Evolutionary conservation across 2,113 vertebrate genomes (phyloP), one percentile per base, ranked within the genome.

Genomic region (Melanocharis versteri): DNA sequence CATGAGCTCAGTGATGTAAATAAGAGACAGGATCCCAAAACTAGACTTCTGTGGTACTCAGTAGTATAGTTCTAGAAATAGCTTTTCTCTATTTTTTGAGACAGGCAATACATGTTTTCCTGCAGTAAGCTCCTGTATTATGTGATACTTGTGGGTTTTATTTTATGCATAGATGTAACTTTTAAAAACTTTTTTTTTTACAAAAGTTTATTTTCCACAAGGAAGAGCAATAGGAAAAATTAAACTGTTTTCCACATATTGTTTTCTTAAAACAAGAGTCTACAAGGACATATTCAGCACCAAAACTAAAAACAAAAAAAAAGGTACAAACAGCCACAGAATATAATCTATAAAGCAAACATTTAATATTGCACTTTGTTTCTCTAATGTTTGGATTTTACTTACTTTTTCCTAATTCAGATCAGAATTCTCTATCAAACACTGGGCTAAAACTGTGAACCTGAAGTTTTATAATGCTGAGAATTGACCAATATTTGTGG

Each of bases 341-440:
- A 98, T 98, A 98, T 98, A 98, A 97, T 98, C 98, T 97, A 98
- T 98, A 98, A 98, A 98, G 98, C 98, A 98, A 98, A 98, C 98
- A 98, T 97, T 98, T 98, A 98, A 99, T 99, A 99, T 99, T 99
- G 99, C 99, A 99, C 99, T 99, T 99, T 98, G 97, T 99, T 98
- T 98, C 98, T 97, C 98, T 98, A 99, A 99, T 97, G 97, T 99
- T 98, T 99, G 98, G 98, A 98, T 99, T 98, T 98, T 98, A 97
- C 97, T 96, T 98, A 97, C 91, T 98, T 98, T 97, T 97, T 97
- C 98, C 98, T 98, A 98, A 98, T 96, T 97, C 91, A 97, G 82
- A 98, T 98, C 97, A 98, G 98, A 98, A 98, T 96, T 98, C 97
- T 98, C 96, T 98, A 98, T 98, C 98, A 98, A 99, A 98, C 98